Percentiles rank a stretch among this genome's conserved stretches.
These are phyloP conservation scores for Serranus cabrilla DNA, from an alignment of 2,797 vertebrate species.

Conservation along the genomic window DNA sequence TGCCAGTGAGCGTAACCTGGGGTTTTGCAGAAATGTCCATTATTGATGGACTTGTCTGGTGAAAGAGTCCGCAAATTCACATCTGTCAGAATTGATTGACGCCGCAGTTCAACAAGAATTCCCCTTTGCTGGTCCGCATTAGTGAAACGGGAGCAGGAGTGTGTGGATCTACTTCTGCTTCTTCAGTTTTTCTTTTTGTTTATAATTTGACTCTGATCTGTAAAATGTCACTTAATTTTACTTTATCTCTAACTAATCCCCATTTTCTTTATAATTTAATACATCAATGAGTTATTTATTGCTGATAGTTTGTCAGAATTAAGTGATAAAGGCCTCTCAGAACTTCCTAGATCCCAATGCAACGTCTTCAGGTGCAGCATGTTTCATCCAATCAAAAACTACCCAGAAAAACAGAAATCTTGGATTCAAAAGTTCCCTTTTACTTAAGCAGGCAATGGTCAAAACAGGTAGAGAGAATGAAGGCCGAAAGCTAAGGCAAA, in stretches of 20 bases:
- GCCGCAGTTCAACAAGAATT: conserved; percentile 2
- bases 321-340: neutral
- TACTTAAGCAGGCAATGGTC: neutral
- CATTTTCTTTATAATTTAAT: neutral
- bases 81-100: conserved; percentile 7
- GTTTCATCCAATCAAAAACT: neutral
- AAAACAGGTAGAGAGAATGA: neutral
- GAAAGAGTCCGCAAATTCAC: neutral
- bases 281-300: neutral
- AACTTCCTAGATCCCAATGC: neutral
- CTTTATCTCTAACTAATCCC: neutral
- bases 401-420: neutral
- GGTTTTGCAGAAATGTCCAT: neutral
- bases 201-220: neutral
- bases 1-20: neutral
- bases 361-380: neutral
- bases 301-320: neutral
- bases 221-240: neutral
- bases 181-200: neutral
- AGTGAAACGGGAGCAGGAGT: neutral
- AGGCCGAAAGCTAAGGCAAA: too few species aligned
- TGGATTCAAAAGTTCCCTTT: neutral
- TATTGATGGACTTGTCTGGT: conserved; percentile 5
- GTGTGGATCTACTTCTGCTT: neutral
- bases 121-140: neutral